Conservation (phyloP, 2,113 vertebrate genomes). For the Triplophysa dalaica region DNA sequence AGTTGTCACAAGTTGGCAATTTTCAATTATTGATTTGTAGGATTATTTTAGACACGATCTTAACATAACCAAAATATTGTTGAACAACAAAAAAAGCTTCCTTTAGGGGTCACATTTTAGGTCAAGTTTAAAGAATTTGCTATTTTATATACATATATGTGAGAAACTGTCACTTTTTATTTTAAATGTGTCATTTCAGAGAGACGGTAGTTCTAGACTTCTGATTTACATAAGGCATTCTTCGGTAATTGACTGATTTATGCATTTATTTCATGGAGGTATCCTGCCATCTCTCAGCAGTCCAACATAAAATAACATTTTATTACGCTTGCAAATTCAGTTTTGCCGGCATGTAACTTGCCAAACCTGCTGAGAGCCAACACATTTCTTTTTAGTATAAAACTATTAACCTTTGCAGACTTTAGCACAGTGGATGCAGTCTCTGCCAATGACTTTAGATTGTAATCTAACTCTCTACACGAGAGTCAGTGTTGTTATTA, state of each 20-base stretch:
- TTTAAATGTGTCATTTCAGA: conserved; percentile 40
- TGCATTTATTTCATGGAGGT: conserved; percentile 41
- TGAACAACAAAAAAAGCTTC: too few species aligned
- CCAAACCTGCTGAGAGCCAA: conserved; percentile 57
- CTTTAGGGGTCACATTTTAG: too few species aligned
- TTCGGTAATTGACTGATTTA: conserved; percentile 44
- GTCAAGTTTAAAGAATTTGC: too few species aligned
- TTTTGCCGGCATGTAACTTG: conserved; percentile 50
- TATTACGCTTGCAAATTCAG: conserved; percentile 63
- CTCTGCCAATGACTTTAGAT: conserved; percentile 22
- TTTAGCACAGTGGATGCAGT: conserved; percentile 38
- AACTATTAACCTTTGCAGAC: conserved; percentile 63
- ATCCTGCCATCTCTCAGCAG: conserved; percentile 49
- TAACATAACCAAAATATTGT: too few species aligned
- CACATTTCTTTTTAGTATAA: conserved; percentile 53
- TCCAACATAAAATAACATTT: conserved; percentile 51
- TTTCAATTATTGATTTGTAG: too few species aligned
- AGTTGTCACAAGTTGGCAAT: too few species aligned
- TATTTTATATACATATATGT: too few species aligned
- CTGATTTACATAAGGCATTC: conserved; percentile 27
- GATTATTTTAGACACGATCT: too few species aligned
- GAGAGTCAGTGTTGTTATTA: conserved; percentile 6
- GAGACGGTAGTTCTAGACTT: conserved; percentile 35
- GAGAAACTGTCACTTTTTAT: conserved; percentile 19
- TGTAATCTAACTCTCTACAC: conserved; percentile 39